Base-by-base conservation (phyloP, 2,797 vertebrate genomes). In the Echiichthys vipera region DNA sequence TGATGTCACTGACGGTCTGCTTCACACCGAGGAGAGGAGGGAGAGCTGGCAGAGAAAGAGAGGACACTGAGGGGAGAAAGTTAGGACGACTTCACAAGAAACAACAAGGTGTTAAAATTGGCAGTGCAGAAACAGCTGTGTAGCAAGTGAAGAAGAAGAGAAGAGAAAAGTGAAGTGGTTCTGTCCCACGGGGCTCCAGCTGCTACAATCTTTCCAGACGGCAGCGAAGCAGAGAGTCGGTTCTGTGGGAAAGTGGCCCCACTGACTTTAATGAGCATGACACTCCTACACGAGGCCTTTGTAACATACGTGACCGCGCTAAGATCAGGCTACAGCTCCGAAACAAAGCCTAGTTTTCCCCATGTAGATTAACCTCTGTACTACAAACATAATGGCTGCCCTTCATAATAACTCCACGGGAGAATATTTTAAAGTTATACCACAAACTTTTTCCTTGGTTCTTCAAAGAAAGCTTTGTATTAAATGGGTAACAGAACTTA, bases 221-320 rank as follows among this genome's bases (percentile, higher is more conserved):
- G 80, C 87, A 72, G 50, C 22, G 1, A 56, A 75, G 84, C 83
- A 78, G 75, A 61, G 77, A 71, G 71, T 54, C 45, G 46, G 62
- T 65, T 81, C 78, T 86, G 83, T 89, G 90, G 86, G 89, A 92
- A 90, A 86, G 77, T 70, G 73, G 77, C 83, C 80, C 84, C 87
- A 53, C 72, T 50, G 73, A 88, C 65, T 81, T 83, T 81, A 89
- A 88, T 72, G 76, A 88, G 80, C 84, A 46, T 87, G 85, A 88
- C 87, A 61, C 62, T 63, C 59, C 69, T 77, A 37, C 54, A 17
- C 40, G 59, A 65, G 73, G 64, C 73, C 84, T 55, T 55, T 77
- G 68, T 84, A 90, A 84, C 69, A 67, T 65, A 89, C 79, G 34
- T 86, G 87, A 88, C 85, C 73, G 22, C 9, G 71, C 47, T 78